phyloP scores from a whole-genome alignment of 2,797 vertebrate species.

The Avahi laniger region DNA sequence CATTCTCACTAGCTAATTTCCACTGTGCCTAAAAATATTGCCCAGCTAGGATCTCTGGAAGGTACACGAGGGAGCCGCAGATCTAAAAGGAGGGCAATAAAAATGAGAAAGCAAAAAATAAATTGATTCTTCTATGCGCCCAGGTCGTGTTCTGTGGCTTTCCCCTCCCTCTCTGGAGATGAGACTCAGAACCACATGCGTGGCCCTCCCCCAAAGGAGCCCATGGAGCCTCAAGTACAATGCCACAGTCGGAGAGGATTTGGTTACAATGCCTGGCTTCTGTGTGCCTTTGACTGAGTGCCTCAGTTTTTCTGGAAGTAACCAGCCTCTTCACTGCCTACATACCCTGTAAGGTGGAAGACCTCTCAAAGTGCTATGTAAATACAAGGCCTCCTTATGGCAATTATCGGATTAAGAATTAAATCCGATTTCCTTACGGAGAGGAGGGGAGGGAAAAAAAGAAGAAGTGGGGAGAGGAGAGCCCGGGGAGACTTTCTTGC shows the following conservation, averaged over 20 bases:
- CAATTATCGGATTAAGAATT: constrained; percentile 56
- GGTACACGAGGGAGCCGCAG: constrained; percentile 67
- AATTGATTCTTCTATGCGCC: constrained; percentile 43
- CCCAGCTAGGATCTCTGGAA: constrained; percentile 49
- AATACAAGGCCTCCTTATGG: constrained; percentile 45
- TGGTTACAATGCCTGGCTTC: neutral
- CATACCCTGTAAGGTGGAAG: neutral
- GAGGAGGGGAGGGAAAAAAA: neutral
- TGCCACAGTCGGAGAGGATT: neutral
- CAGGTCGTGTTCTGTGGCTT: constrained; percentile 22
- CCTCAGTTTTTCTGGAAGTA: constrained; percentile 21
- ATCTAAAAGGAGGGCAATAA: constrained; percentile 70
- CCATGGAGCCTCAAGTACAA: neutral
- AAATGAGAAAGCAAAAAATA: constrained; percentile 76
- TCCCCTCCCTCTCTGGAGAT: neutral
- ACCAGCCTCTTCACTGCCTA: neutral
- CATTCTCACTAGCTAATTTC: constrained; percentile 50
- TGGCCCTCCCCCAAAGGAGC: neutral
- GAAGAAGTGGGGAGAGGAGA: neutral
- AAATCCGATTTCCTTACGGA: constrained; percentile 56
- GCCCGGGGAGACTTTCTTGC: constrained; percentile 46
- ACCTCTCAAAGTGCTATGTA: neutral
- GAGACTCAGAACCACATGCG: neutral
- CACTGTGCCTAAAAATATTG: constrained; percentile 71
- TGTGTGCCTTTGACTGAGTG: neutral